Evolutionary conservation across 2,888 invertebrate species (phyloP).

Genomic region (Nineta flava): DNA sequence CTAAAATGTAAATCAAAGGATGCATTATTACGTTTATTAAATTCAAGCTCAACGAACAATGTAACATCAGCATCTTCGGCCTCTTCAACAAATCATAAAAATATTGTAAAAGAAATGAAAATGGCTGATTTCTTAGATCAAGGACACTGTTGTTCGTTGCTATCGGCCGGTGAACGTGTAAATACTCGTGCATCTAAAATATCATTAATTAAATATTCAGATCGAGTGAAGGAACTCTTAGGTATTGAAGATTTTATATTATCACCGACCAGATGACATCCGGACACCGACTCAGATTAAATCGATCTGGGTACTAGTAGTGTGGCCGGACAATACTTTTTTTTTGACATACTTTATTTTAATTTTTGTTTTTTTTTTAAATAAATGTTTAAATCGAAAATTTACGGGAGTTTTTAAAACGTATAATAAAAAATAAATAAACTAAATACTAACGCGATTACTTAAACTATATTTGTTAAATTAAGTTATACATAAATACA

Average conservation of each 20-base stretch:
- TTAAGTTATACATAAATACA: too few species aligned
- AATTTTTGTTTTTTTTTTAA: too few species aligned
- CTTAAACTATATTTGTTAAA: too few species aligned
- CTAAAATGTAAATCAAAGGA: slow-evolving; percentile 70
- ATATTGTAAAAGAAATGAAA: slow-evolving; percentile 39
- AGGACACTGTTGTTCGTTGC: slow-evolving; percentile 62
- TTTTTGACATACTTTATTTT: too few species aligned
- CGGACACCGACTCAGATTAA: slow-evolving; percentile 9
- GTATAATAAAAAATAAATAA: too few species aligned
- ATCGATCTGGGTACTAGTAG: too few species aligned
- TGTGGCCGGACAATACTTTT: too few species aligned
- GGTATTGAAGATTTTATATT: slow-evolving; percentile 64
- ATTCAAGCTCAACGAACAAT: slow-evolving; percentile 31
- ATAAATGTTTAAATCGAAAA: too few species aligned
- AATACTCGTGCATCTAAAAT: slow-evolving; percentile 69
- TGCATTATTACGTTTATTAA: slow-evolving; percentile 57
- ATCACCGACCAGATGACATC: slow-evolving; percentile 32
- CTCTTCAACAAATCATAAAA: slow-evolving; percentile 13
- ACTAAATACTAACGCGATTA: too few species aligned
- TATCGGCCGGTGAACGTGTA: slow-evolving; percentile 62
- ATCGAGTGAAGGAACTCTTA: slow-evolving; percentile 64
- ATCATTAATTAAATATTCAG: slow-evolving; percentile 68
- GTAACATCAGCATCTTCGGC: slow-evolving; percentile 22
- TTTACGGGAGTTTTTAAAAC: too few species aligned
- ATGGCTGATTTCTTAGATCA: slow-evolving; percentile 67